Evolutionary conservation across 2,797 vertebrate species (phyloP).

Genomic region (Myotis findleyi): DNA sequence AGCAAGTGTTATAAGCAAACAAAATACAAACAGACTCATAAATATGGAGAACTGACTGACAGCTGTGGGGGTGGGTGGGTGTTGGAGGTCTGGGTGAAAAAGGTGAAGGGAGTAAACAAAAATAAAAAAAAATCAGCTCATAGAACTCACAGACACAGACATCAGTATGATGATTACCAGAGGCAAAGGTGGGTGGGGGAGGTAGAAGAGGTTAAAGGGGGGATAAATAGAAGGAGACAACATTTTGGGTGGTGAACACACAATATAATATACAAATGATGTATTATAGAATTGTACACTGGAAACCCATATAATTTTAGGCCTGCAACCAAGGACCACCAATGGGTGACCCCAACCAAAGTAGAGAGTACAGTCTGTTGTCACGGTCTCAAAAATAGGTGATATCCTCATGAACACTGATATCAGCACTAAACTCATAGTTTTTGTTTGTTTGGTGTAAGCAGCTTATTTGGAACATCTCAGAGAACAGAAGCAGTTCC

Average conservation of each 20-base stretch:
- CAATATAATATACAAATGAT: background rate
- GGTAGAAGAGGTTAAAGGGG: background rate
- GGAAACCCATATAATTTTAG: background rate
- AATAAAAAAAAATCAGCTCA: background rate
- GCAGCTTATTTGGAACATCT: background rate
- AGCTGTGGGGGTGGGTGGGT: background rate
- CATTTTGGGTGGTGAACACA: background rate
- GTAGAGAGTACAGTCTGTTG: background rate
- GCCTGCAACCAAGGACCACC: background rate
- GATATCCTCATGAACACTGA: background rate
- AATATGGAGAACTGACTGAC: background rate
- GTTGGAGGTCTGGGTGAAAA: background rate
- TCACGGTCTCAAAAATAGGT: background rate
- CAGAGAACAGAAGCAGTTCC: background rate
- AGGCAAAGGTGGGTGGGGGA: background rate
- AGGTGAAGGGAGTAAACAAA: background rate
- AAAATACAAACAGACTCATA: background rate
- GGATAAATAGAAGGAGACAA: background rate
- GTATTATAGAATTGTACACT: background rate
- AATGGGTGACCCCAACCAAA: background rate
- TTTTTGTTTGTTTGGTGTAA: background rate
- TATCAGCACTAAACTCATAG: background rate
- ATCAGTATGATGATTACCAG: background rate
- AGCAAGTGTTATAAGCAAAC: background rate
- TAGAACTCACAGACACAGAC: background rate